Percentiles rank a stretch among this genome's conserved stretches.
These are phyloP conservation scores for Erynnis tages DNA, from an alignment of 2,888 invertebrate genomes.

Conservation along the genomic window DNA sequence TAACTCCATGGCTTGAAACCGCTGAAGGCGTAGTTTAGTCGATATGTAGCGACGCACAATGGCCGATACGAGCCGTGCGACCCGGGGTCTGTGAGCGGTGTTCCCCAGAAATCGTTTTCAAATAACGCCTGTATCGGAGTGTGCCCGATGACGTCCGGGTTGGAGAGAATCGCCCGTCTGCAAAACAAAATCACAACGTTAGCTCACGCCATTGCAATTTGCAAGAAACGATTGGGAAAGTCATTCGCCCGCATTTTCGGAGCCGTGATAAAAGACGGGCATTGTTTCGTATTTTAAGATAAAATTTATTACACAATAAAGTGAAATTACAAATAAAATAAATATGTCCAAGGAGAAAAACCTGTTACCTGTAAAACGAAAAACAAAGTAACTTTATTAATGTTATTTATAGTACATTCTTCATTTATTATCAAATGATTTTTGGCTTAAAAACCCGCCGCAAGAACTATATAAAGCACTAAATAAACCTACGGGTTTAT, in stretches of 20 bases:
- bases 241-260: constrained; percentile 9
- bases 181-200: constrained; percentile 53
- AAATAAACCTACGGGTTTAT: too few species aligned
- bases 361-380: too few species aligned
- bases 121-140: constrained; percentile 92
- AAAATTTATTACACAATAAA: neutral
- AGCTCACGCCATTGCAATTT: constrained; percentile 32
- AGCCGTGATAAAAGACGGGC: neutral
- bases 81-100: constrained; percentile 94
- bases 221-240: constrained; percentile 25
- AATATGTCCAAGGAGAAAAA: too few species aligned
- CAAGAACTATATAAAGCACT: too few species aligned
- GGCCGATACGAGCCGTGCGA: constrained; percentile 99
- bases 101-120: constrained; percentile 99
- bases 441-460: too few species aligned
- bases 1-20: constrained; percentile 91
- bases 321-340: neutral
- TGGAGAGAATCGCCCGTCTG: constrained; percentile 97
- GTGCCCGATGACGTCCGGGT: constrained; percentile 93
- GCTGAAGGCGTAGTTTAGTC: constrained; percentile 89
- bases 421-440: too few species aligned
- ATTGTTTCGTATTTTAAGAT: neutral
- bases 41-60: constrained; percentile 93
- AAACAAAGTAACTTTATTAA: too few species aligned
- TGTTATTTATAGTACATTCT: too few species aligned